A percentile compares a stretch with the other conserved stretches of the same genome.
Conservation (phyloP, 2,797 vertebrate species). For the Chaetodon trifasciatus region DNA sequence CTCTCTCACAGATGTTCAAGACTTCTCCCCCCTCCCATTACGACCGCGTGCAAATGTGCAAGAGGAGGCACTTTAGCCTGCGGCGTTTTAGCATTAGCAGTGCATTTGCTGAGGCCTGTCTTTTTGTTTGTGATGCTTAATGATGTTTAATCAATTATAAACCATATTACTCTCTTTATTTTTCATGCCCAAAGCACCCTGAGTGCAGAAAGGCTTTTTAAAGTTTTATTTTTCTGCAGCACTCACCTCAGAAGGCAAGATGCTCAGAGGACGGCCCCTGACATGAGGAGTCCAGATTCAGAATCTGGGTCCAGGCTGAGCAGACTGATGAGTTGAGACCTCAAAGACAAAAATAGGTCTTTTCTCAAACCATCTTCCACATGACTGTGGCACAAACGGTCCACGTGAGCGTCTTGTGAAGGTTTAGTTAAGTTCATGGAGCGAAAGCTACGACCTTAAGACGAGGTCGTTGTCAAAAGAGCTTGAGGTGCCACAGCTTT, state of each 20-base stretch:
- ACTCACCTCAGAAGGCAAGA: constrained; percentile 7
- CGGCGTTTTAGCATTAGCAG: constrained; percentile 59
- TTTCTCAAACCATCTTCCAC: not conserved
- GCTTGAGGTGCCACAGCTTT: no score
- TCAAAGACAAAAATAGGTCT: not conserved
- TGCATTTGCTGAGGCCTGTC: constrained; percentile 52
- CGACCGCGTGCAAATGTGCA: constrained; percentile 19
- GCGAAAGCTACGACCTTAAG: not conserved
- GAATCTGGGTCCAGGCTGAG: not conserved
- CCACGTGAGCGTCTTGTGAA: no score
- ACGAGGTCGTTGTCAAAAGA: not conserved
- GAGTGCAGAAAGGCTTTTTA: constrained; percentile 41
- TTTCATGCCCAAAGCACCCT: constrained; percentile 64
- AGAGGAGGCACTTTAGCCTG: constrained; percentile 38
- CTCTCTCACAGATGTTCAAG: constrained; percentile 16
- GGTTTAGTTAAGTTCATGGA: no score
- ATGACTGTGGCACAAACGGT: not conserved
- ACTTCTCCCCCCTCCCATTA: not conserved
- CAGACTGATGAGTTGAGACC: not conserved
- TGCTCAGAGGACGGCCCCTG: constrained; percentile 24
- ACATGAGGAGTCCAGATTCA: not conserved
- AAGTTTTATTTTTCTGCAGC: constrained; percentile 45
- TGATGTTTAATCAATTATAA: constrained; percentile 76
- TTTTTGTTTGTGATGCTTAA: constrained; percentile 79
- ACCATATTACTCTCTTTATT: constrained; percentile 63